Evolutionary conservation across 2,797 vertebrate genomes (phyloP), one percentile per base, ranked within the genome.

Genomic region (Emys orbicularis): DNA sequence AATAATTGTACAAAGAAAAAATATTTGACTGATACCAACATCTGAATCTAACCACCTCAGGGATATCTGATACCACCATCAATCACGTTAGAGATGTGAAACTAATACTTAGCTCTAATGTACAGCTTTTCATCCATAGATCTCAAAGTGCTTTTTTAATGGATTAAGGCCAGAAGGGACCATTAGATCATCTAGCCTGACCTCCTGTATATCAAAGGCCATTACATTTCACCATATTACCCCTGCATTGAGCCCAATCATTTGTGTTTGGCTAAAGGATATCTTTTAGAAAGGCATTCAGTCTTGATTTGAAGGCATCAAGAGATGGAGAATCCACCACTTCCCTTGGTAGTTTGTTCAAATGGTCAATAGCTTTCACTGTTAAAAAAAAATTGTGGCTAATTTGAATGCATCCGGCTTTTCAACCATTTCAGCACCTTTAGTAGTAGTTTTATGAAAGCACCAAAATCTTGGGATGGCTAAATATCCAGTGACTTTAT

Each of bases 401-500:
- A 21, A 79, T 56, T n/a, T 91, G 82, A 92, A 84, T 89, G 90
- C 0, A 47, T 41, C 79, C 88, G 0, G 47, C 41, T 89, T 91
- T 41, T 37, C 68, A 41, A 72, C n/a, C 37, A 23, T 41, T 72
- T 72, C 37, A 72, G 68, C n/a, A 41, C 18, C 21, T 41, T 72
- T 72, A 19, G 10, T 37, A 80, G 47, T 37, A 82, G 47, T 89
- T 79, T 94, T 74, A 90, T 50, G 83, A 68, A 93, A 86, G 7
- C 23, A 81, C 23, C 53, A 53, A 61, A 92, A 81, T 13, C 41
- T 54, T 83, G 79, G 31, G 61, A 57, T 80, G 49, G 89, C 89
- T 91, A 92, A 95, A 88, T 96, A 86, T 87, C 68, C 92, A 76
- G 95, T 94, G 13, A 95, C 79, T 88, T 96, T 61, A 95, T 80